Conservation (phyloP, 2,888 invertebrate species). For the Callosobruchus maculatus region DNA sequence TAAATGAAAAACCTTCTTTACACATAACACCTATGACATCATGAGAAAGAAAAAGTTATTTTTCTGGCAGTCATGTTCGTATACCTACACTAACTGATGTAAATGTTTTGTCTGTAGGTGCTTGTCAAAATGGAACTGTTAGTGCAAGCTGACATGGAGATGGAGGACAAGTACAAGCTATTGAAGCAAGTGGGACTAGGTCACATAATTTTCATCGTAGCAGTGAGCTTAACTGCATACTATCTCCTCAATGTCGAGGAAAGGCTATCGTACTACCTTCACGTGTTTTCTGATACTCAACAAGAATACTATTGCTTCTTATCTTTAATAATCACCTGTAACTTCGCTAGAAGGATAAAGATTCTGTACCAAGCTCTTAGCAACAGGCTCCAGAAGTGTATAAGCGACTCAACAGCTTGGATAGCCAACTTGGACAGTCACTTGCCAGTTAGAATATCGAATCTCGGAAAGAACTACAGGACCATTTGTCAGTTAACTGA, state of each 20-base stretch:
- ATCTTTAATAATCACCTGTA: slow-evolving; percentile 1
- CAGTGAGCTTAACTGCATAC: background rate
- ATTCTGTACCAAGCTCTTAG: slow-evolving; percentile 3
- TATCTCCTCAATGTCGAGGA: background rate
- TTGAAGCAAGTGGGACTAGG: background rate
- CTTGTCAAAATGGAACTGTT: background rate
- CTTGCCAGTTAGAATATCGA: background rate
- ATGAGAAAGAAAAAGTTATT: no score
- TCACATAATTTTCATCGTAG: background rate
- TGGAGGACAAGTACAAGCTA: background rate
- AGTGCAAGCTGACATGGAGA: background rate
- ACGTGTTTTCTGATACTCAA: background rate
- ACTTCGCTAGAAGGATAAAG: background rate
- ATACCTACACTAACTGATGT: no score
- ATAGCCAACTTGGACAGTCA: background rate
- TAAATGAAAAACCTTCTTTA: no score
- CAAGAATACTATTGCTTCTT: slow-evolving; percentile 5
- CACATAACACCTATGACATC: no score
- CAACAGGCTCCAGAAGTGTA: background rate
- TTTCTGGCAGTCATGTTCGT: no score
- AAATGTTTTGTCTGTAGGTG: no score
- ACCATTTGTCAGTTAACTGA: slow-evolving; percentile 4
- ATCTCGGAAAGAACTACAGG: slow-evolving; percentile 5
- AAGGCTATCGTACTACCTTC: background rate
- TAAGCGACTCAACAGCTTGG: background rate